Base-by-base conservation (phyloP, 2,113 vertebrate genomes). In the Gorsachius goisagi region DNA sequence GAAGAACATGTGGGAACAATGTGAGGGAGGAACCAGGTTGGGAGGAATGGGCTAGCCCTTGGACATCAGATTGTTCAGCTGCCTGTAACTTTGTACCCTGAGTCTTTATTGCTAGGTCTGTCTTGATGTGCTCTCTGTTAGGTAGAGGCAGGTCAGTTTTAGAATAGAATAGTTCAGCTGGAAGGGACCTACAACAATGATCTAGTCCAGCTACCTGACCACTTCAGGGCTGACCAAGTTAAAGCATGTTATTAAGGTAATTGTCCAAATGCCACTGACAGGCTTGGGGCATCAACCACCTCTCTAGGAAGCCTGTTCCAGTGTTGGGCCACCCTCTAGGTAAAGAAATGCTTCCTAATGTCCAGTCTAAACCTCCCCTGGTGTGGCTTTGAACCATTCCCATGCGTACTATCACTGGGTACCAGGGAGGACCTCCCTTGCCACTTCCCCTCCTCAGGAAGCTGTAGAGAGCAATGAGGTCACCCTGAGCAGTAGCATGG, bases 371-470 rank as follows among this genome's bases (percentile, higher is more conserved):
- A 63, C 47, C 16, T 72, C 22, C 9, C 15, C 6, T 52, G 24
- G 2, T 1, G 15, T 66, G 35, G 11, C 22, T 49, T 79, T 53
- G 52, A 71, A 9, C 52, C 18, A 15, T 82, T 78, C 20, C 17
- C 20, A 20, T 0, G 0, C 3, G 2, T 74, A 17, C 17, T 74
- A 4, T 44, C 55, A 9, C 26, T 33, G 9, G 6, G 15, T 74
- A 21, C 3, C 11, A 50, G 18, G n/a, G 17, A 67, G 32, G 9
- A 21, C 23, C 0, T 0, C 30, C 47, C 21, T 85, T 9, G 39
- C 26, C 21, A 0, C 18, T n/a, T 77, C 11, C 7, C 22, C 20
- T 77, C 22, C 10, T 59, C 16, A 33, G 22, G 49, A 77, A n/a
- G 35, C 17, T 59, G 7, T 24, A 15, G 28, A n/a, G 44, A 64